These are phyloP conservation scores for Zele albiditarsus DNA, from an alignment of 2,888 invertebrate species.

Conservation along the genomic window DNA sequence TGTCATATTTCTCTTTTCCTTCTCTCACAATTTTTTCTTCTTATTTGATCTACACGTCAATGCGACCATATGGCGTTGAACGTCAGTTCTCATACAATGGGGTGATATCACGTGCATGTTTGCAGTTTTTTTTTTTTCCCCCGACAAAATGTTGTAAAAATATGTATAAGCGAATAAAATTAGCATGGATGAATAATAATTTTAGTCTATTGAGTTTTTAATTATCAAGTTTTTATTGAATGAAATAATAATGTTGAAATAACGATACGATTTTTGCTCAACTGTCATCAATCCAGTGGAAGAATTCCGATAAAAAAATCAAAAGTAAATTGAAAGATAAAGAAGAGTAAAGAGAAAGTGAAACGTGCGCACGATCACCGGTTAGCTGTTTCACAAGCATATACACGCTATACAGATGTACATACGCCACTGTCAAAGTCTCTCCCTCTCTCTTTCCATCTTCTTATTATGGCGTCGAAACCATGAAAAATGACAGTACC, in stretches of 20 bases:
- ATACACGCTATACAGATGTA: not conserved
- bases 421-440: constrained; percentile 1
- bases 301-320: no score
- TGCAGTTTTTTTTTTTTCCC: no score
- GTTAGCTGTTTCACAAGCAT: not conserved
- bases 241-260: no score
- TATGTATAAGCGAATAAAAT: no score
- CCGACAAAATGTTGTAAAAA: no score
- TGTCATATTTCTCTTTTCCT: not conserved
- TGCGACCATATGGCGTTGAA: not conserved
- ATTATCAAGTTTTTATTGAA: no score
- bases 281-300: no score
- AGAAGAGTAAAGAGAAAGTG: not conserved
- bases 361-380: not conserved
- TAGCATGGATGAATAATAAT: no score
- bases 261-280: no score
- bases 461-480: constrained; percentile 38
- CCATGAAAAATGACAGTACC: constrained; percentile 63
- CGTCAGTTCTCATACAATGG: no score
- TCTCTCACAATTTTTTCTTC: constrained; percentile 13
- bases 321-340: not conserved
- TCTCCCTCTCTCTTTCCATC: not conserved
- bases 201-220: no score
- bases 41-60: not conserved
- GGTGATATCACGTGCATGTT: no score